Evolutionary conservation across 1,140 invertebrate species (phyloP).

Genomic region (Cardiocondyla obscurior): DNA sequence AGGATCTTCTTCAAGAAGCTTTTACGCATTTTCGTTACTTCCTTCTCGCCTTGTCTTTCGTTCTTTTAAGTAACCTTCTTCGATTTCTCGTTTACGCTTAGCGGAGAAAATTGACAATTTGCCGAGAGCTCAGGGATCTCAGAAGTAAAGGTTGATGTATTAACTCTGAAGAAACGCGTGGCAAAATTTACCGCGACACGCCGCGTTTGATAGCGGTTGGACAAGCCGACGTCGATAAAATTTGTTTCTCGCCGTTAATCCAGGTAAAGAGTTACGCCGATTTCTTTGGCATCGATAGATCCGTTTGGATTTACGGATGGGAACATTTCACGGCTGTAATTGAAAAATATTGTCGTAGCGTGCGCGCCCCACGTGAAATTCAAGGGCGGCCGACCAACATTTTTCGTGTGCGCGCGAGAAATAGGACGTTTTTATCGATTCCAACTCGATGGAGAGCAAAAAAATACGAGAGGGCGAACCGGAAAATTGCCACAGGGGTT

Average conservation of each 20-base stretch:
- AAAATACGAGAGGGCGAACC: constrained; percentile 37
- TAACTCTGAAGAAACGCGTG: constrained; percentile 33
- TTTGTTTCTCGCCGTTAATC: constrained; percentile 45
- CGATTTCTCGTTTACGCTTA: constrained; percentile 41
- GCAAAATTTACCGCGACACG: constrained; percentile 40
- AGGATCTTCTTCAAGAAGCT: neutral
- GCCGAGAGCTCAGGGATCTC: constrained; percentile 26
- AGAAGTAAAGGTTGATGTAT: constrained; percentile 41
- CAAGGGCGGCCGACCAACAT: constrained; percentile 21
- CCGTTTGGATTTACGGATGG: constrained; percentile 17
- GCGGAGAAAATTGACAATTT: constrained; percentile 33
- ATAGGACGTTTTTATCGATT: constrained; percentile 55
- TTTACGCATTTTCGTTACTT: constrained; percentile 34
- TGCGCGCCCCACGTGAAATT: neutral
- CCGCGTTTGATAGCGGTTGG: neutral
- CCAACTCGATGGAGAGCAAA: constrained; percentile 7
- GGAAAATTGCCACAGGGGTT: constrained; percentile 41
- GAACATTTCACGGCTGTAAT: constrained; percentile 10
- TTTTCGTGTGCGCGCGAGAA: constrained; percentile 40
- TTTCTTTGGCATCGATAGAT: constrained; percentile 13
- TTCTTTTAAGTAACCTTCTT: constrained; percentile 18
- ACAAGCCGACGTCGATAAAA: constrained; percentile 28
- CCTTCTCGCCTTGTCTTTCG: neutral
- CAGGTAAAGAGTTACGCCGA: constrained; percentile 35
- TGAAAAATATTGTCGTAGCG: constrained; percentile 43